phyloP scores from a whole-genome alignment of 2,113 vertebrate genomes.

The Neolamprologus toae region DNA sequence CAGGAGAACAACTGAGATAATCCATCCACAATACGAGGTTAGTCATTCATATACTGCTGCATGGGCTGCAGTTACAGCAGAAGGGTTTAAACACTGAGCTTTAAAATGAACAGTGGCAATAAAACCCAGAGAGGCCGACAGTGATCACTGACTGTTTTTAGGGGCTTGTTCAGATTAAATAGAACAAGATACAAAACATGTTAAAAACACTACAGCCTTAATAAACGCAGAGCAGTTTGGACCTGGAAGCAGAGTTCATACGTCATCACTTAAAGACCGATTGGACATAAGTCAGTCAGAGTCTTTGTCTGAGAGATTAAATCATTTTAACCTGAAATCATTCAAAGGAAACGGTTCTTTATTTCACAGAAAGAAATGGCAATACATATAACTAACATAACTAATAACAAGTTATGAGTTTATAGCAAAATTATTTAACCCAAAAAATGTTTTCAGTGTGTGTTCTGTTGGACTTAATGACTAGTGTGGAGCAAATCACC shows the following conservation, averaged over 20 bases:
- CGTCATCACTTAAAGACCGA: neutral
- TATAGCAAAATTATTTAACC: neutral
- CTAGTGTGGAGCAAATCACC: neutral
- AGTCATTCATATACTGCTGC: fast-evolving
- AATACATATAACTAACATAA: neutral
- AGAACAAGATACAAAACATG: neutral
- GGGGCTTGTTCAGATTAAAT: neutral
- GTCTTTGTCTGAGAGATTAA: neutral
- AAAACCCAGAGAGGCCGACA: neutral
- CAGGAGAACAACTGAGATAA: neutral
- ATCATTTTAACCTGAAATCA: neutral
- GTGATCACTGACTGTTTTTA: neutral
- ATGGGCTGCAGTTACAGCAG: fast-evolving
- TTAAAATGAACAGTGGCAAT: neutral
- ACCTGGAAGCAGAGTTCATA: fast-evolving
- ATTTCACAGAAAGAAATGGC: neutral
- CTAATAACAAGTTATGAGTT: neutral
- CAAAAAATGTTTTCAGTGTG: neutral
- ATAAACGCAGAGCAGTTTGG: neutral
- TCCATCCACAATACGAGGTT: neutral
- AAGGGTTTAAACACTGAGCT: neutral
- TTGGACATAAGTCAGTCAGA: neutral
- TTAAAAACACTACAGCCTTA: neutral
- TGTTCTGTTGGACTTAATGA: neutral
- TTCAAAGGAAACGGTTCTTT: neutral